Evolutionary conservation across 1,140 invertebrate species (phyloP), one percentile per base, ranked within the genome.

Genomic region (Philotrypesis tridentata): DNA sequence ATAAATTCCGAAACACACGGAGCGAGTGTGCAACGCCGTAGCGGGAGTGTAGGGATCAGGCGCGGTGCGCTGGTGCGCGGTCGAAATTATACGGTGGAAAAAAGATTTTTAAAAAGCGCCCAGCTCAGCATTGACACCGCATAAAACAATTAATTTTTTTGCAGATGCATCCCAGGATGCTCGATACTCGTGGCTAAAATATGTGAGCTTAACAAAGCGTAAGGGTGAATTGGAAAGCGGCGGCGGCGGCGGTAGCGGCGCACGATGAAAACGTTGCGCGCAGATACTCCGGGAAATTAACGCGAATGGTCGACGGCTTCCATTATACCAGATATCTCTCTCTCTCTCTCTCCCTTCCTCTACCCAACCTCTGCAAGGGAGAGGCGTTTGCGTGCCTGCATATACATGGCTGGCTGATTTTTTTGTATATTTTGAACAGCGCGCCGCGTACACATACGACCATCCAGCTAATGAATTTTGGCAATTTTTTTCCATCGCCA

Each of bases 151-250:
- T 82, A 74, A 74, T 81, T 78, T 80, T 83, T 79, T 79, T 71
- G 76, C 73, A 78, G 75, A 79, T 79, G 60, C 74, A 73, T 80
- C 48, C 68, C 14, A 27, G 67, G 43, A 48, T 33, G 77, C 73
- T 76, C 75, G 77, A 81, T 82, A 84, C 31, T 75, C 37, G 14
- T 63, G 61, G 23, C 48, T 82, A 82, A 84, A 82, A 82, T 82
- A 82, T 80, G 80, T 37, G 65, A 77, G 78, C 65, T 83, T 81
- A 82, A 82, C 80, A 82, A 82, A 82, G 80, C 80, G 74, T 82
- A 72, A 43, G 74, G 70, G 72, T 70, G 71, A 73, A 80, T 80
- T 63, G 79, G 71, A 14, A 63, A 65, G 68, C 55, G 65, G 48
- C 67, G 29, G n/a, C n/a, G n/a, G n/a, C n/a, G n/a, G n/a, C n/a